Percentiles rank a stretch among this genome's conserved stretches.
Conservation (phyloP, 2,888 invertebrate species). For the Zhuqinia jingwanae region DNA sequence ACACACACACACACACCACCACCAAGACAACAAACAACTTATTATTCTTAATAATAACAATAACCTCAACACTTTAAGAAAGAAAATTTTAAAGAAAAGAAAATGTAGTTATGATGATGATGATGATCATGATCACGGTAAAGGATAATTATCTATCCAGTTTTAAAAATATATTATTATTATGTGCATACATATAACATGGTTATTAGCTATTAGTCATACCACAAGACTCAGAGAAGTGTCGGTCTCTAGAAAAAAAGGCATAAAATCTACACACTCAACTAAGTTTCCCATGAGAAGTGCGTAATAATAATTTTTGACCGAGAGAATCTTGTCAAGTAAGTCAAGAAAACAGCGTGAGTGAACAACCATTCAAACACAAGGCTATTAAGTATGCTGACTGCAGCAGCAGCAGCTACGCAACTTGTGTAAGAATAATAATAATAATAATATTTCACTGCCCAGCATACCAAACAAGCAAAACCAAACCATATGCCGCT, state of each 20-base stretch:
- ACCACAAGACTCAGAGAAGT: too few species aligned
- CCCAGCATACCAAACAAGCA: neutral
- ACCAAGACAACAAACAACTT: slow-evolving; percentile 39
- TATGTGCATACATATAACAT: too few species aligned
- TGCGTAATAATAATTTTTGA: slow-evolving; percentile 42
- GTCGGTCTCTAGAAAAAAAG: neutral
- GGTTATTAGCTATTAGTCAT: neutral
- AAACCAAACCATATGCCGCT: neutral
- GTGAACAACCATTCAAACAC: too few species aligned
- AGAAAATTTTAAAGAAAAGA: neutral
- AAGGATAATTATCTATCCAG: too few species aligned
- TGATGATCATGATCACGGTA: too few species aligned
- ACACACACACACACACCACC: neutral
- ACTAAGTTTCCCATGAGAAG: slow-evolving; percentile 27
- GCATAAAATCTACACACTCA: neutral
- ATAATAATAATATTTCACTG: neutral
- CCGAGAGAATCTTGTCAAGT: slow-evolving; percentile 36
- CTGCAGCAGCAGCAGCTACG: neutral
- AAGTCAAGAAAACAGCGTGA: slow-evolving; percentile 27
- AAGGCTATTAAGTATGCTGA: slow-evolving; percentile 24
- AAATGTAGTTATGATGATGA: too few species aligned
- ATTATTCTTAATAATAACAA: neutral
- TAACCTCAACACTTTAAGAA: neutral
- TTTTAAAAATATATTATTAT: too few species aligned
- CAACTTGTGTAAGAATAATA: too few species aligned